phyloP scores from a whole-genome alignment of 2,113 vertebrate genomes.

The Piaya cayana region DNA sequence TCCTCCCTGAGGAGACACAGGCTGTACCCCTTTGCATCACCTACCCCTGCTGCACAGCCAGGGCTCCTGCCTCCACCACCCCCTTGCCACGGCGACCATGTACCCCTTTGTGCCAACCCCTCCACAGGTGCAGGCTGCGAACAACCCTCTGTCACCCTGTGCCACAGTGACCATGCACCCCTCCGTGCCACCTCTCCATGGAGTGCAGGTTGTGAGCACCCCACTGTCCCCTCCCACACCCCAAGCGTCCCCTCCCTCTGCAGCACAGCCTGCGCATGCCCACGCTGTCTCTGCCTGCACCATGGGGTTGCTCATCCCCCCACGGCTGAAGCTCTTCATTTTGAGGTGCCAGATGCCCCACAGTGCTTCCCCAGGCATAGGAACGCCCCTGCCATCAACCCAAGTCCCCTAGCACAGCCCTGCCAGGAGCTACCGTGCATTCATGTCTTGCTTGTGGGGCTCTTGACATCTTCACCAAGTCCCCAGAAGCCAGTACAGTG shows the following conservation, averaged over 20 bases:
- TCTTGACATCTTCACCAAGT: background rate
- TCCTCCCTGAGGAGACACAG: fast-evolving
- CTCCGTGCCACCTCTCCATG: fast-evolving
- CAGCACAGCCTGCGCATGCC: background rate
- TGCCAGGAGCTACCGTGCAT: background rate
- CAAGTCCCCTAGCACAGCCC: background rate
- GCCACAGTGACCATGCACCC: fast-evolving
- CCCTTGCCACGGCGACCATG: background rate
- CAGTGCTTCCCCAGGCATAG: fast-evolving
- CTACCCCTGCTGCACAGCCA: background rate
- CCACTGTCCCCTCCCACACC: background rate
- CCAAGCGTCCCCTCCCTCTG: background rate
- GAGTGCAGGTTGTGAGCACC: background rate
- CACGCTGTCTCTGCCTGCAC: background rate
- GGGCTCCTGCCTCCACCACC: background rate
- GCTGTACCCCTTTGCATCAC: background rate
- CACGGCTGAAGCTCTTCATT: background rate
- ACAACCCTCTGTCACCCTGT: no score
- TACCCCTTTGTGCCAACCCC: background rate
- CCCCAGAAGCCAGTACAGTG: background rate
- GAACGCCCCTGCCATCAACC: background rate
- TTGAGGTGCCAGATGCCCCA: background rate
- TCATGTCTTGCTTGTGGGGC: fast-evolving
- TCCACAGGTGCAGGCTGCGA: no score
- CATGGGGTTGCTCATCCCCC: fast-evolving